Evolutionary conservation across 2,888 invertebrate species (phyloP).

Genomic region (Mesorhabditis belari): DNA sequence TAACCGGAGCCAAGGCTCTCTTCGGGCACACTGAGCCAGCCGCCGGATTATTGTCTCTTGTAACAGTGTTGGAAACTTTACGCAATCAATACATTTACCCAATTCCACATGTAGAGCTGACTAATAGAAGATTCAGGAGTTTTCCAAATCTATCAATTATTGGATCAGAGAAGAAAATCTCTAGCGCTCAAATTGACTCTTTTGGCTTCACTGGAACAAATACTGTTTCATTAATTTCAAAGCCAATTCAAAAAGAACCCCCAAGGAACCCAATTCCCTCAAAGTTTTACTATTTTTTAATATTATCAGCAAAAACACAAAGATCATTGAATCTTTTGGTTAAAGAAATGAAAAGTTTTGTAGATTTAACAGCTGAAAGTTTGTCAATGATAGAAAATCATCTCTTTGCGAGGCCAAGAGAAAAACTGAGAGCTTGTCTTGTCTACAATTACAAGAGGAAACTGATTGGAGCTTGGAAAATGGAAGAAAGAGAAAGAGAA

Average conservation of each 20-base stretch:
- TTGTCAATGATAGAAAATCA: conserved; percentile 6
- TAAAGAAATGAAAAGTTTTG: conserved; percentile 4
- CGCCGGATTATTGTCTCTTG: conserved; percentile 29
- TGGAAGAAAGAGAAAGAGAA: not conserved
- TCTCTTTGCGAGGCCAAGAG: conserved; percentile 9
- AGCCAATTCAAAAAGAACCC: not conserved
- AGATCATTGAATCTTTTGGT: conserved; percentile 3
- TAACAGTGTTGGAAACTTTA: conserved; percentile 14
- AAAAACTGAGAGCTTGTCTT: conserved; percentile 11
- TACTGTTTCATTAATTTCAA: conserved; percentile 14
- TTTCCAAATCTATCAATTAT: conserved; percentile 7
- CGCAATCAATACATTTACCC: conserved; percentile 6
- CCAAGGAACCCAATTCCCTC: not conserved
- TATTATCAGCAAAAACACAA: conserved; percentile 22
- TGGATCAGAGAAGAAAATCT: conserved; percentile 18
- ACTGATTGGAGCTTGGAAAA: conserved; percentile 5
- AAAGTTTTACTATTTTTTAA: conserved; percentile 15
- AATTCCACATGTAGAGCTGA: conserved; percentile 5
- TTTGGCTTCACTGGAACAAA: conserved; percentile 49
- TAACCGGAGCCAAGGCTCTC: not conserved
- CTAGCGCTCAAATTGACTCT: conserved; percentile 31
- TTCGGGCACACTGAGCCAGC: conserved; percentile 45
- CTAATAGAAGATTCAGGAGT: conserved; percentile 8
- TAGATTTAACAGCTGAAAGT: conserved; percentile 1
- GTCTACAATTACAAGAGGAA: conserved; percentile 16